Base-by-base conservation (phyloP, 1,140 invertebrate genomes). In the Brachionus sp. region DNA sequence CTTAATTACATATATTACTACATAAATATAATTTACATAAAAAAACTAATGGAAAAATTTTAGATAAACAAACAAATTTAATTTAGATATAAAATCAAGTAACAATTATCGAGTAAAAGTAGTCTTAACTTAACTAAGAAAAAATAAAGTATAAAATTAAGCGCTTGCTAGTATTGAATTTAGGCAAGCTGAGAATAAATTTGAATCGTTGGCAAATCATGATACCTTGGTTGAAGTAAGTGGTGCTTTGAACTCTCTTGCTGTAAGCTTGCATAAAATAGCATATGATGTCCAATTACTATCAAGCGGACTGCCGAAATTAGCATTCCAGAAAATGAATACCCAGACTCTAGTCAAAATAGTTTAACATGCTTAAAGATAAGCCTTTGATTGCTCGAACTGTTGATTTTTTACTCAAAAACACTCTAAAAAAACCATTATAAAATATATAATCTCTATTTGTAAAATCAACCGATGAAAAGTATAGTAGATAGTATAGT, bases 251-350 rank as follows among this genome's bases (percentile, higher is more conserved):
- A 99, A 99, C 90, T 94, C 93, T 0, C 88, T 99, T 42, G 96
- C 97, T 2, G 92, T 92, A 25, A 97, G 95, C 84, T 89, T 99
- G 7, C 98, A 98, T 95, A 99, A 99, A 91, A 97, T 99, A 86
- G 96, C 93, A 70, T 99, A 99, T 90, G 98, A 99, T 89, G 95
- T 99, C 82, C 89, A 95, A 85, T 94, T 99, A 85, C 90, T 99
- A 66, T 97, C 93, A 0, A 98, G 96, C 35, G 98, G 98, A 7
- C 98, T 97, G 97, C 95, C n/a, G 98, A 99, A 90, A 88, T 99
- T 0, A 92, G 91, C 53, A 90, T 99, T 50, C 97, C 98, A 0
- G 97, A 98, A 91, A 98, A 99, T 90, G 98, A 99, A 99, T 99
- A 98, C 98, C 98, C 53, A 97, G 96, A 6, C 13, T 46, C 44